These are phyloP conservation scores for Dryadula phaetusa DNA, from an alignment of 2,888 invertebrate species.

Conservation along the genomic window DNA sequence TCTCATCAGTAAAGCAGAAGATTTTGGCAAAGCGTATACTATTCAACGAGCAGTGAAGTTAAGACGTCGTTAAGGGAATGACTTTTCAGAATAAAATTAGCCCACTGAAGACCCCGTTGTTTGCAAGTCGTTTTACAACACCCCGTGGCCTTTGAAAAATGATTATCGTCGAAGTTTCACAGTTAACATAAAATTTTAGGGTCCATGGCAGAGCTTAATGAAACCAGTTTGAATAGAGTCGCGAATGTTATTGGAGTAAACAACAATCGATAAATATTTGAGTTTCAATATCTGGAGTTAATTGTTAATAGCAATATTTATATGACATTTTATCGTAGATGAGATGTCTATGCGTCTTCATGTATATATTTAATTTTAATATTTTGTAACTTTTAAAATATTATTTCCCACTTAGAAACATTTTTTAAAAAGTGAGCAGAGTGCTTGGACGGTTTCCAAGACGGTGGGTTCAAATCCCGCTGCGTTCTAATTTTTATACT, in stretches of 20 bases:
- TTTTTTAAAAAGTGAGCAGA: no score
- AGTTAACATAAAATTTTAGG: slow-evolving; percentile 57
- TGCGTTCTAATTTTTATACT: no score
- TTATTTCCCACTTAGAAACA: no score
- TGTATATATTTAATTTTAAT: no score
- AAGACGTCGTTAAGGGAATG: slow-evolving; percentile 55
- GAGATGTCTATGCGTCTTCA: no score
- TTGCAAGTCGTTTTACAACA: slow-evolving; percentile 52
- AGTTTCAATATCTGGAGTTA: not conserved
- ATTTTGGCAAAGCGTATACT: slow-evolving; percentile 16
- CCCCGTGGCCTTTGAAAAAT: slow-evolving; percentile 62
- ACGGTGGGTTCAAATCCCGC: no score
- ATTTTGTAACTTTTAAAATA: no score
- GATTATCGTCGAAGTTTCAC: slow-evolving; percentile 63
- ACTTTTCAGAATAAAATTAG: slow-evolving; percentile 56
- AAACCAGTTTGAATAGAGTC: slow-evolving; percentile 41
- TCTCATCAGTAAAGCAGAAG: slow-evolving; percentile 4
- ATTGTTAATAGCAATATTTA: no score
- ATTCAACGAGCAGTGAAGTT: slow-evolving; percentile 44
- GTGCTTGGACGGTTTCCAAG: no score
- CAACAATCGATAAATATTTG: slow-evolving; percentile 15
- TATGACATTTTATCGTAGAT: no score
- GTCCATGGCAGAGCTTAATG: slow-evolving; percentile 44
- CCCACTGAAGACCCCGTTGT: slow-evolving; percentile 52
- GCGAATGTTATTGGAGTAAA: slow-evolving; percentile 24